A percentile compares a stretch with the other conserved stretches of the same genome.
These are phyloP conservation scores for Sebastes goodei DNA, from an alignment of 2,797 vertebrate genomes.

Conservation along the genomic window DNA sequence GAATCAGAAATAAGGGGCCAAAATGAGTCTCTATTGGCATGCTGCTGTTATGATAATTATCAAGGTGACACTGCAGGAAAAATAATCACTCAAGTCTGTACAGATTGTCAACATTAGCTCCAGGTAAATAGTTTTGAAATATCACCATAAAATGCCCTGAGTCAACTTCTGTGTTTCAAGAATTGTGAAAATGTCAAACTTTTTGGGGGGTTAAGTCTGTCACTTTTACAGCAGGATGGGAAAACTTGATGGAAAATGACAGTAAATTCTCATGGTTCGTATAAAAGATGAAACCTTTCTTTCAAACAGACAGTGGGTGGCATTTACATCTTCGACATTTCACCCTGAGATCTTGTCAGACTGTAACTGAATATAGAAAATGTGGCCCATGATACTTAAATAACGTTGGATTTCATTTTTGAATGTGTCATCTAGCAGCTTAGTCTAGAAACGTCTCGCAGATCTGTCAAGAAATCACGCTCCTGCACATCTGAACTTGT, in stretches of 20 bases:
- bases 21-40: background rate
- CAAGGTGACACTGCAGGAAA: background rate
- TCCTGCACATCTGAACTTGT: background rate
- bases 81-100: background rate
- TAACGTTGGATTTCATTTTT: constrained; percentile 1
- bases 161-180: background rate
- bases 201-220: background rate
- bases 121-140: background rate
- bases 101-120: background rate
- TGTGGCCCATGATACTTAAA: background rate
- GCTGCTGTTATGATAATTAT: background rate
- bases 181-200: background rate
- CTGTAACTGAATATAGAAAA: constrained; percentile 24
- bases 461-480: constrained; percentile 15
- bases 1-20: background rate
- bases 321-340: constrained; percentile 24
- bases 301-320: constrained; percentile 10
- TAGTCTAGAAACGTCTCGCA: background rate
- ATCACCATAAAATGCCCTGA: background rate
- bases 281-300: constrained; percentile 3
- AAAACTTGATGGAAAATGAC: background rate
- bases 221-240: constrained; percentile 1
- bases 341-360: constrained; percentile 17
- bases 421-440: background rate
- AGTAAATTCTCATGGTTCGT: background rate